Evolutionary conservation across 2,888 invertebrate species (phyloP).

Genomic region (Thalpophila matura): DNA sequence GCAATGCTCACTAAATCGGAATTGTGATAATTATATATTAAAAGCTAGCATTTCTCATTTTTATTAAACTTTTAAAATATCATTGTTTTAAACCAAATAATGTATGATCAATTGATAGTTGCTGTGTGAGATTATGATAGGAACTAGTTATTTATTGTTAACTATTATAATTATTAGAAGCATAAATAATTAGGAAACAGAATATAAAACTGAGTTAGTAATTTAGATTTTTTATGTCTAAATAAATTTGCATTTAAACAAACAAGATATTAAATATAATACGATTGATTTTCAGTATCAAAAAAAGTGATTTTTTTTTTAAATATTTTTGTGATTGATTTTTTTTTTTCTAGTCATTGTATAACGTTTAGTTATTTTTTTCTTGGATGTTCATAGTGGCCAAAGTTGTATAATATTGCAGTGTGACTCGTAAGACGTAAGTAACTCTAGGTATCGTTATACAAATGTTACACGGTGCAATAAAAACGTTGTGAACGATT

Average conservation of each 20-base stretch:
- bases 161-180: conserved; percentile 33
- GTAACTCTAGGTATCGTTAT: conserved; percentile 69
- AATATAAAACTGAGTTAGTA: conserved; percentile 5
- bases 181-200: conserved; percentile 8
- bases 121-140: conserved; percentile 45
- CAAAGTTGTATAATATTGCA: conserved; percentile 57
- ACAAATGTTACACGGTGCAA: conserved; percentile 87
- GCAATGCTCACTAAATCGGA: conserved; percentile 20
- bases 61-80: conserved; percentile 23
- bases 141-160: conserved; percentile 50
- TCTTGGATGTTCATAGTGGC: conserved; percentile 50
- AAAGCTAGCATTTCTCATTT: conserved; percentile 31
- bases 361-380: conserved; percentile 11
- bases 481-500: conserved; percentile 85
- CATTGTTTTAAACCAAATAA: conserved; percentile 38
- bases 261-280: too few relatives aligned
- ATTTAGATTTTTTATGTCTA: conserved; percentile 17
- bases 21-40: conserved; percentile 14
- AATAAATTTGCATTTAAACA: too few relatives aligned
- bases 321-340: neutral
- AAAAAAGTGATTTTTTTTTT: too few relatives aligned
- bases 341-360: neutral
- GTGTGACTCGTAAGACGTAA: conserved; percentile 51
- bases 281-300: too few relatives aligned
- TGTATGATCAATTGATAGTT: conserved; percentile 29